Evolutionary conservation across 2,888 invertebrate species (phyloP).

Genomic region (Leptothorax acervorum): DNA sequence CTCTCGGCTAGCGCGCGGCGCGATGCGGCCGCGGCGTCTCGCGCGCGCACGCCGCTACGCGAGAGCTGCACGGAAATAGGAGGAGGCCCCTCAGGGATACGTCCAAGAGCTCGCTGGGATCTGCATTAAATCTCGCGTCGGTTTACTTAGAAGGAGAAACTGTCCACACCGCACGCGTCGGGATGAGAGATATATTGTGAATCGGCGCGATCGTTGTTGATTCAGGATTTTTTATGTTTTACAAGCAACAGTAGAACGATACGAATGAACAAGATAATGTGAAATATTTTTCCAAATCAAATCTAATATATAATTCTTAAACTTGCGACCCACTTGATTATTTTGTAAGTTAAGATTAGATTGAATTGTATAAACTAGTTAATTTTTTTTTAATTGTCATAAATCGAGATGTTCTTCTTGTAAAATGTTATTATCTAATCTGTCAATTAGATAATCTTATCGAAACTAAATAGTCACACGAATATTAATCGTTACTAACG

Average conservation of each 20-base stretch:
- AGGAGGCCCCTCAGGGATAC: conserved; percentile 67
- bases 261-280: neutral
- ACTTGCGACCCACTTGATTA: neutral
- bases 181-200: neutral
- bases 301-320: neutral
- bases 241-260: no score
- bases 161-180: conserved; percentile 10
- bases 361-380: neutral
- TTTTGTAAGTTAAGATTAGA: neutral
- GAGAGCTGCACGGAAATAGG: conserved; percentile 66
- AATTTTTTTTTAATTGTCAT: neutral
- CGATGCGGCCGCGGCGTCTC: conserved; percentile 45
- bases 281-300: neutral
- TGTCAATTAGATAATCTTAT: neutral
- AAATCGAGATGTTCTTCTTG: neutral
- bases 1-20: conserved; percentile 62
- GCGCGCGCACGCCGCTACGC: conserved; percentile 3
- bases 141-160: conserved; percentile 52
- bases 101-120: conserved; percentile 51
- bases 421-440: neutral
- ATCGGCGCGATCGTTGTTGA: neutral
- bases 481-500: neutral
- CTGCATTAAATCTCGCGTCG: conserved; percentile 63
- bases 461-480: neutral
- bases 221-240: neutral